These are phyloP conservation scores for Hesperophylax magnus DNA, from an alignment of 1,140 invertebrate species.

Conservation along the genomic window DNA sequence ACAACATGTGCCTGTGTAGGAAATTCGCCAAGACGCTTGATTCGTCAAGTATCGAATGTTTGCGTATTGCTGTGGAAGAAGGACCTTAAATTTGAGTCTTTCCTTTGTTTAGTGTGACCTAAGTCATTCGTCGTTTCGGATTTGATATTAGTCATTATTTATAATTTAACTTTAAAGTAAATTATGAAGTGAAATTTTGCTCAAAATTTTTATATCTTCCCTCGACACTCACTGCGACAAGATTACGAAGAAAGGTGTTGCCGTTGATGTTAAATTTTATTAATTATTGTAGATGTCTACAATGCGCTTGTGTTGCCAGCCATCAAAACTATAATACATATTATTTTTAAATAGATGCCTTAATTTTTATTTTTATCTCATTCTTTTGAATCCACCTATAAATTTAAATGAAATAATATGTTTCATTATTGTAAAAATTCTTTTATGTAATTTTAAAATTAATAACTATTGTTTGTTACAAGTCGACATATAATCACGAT, in stretches of 20 bases:
- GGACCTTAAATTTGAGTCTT: background rate
- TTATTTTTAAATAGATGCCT: constrained; percentile 4
- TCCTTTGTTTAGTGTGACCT: constrained; percentile 29
- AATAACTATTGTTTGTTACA: too few relatives aligned
- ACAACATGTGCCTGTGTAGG: too few relatives aligned
- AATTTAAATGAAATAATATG: background rate
- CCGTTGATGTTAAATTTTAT: background rate
- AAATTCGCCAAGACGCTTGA: background rate
- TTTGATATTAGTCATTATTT: constrained; percentile 25
- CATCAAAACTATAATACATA: background rate
- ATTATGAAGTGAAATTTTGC: constrained; percentile 10
- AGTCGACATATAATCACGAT: too few relatives aligned
- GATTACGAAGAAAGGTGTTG: background rate
- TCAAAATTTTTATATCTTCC: constrained; percentile 11
- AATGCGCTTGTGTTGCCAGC: background rate
- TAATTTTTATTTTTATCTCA: background rate
- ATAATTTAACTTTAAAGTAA: constrained; percentile 23
- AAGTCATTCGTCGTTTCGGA: constrained; percentile 13
- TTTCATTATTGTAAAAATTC: background rate
- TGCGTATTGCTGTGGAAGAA: background rate
- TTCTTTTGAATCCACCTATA: background rate
- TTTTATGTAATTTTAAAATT: too few relatives aligned
- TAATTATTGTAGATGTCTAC: constrained; percentile 14
- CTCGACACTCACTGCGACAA: background rate
- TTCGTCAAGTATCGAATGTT: background rate